phyloP scores from a whole-genome alignment of 2,888 invertebrate genomes.

The Malthinus flaveolus region DNA sequence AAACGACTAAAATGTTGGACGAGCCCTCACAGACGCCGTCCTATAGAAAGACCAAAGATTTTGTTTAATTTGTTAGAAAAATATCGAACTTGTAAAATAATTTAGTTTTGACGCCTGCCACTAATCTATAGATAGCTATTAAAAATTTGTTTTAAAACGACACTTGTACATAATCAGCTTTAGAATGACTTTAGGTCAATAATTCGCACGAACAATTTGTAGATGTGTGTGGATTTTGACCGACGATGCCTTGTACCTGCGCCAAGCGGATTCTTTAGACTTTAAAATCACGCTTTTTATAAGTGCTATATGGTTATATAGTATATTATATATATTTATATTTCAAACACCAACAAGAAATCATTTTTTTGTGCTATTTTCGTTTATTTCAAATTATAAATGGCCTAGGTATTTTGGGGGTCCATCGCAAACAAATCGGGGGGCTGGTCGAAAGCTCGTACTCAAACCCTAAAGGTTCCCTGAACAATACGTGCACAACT shows the following conservation, averaged over 20 bases:
- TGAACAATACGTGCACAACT: too few species aligned
- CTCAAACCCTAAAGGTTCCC: too few species aligned
- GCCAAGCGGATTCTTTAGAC: slow-evolving; percentile 28
- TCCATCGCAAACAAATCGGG: too few species aligned
- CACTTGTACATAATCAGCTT: slow-evolving; percentile 36
- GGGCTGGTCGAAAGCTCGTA: too few species aligned
- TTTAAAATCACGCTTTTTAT: slow-evolving; percentile 31
- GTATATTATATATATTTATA: slow-evolving; percentile 12
- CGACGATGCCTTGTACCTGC: slow-evolving; percentile 37
- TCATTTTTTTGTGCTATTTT: slow-evolving; percentile 22
- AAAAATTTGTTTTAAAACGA: slow-evolving; percentile 28
- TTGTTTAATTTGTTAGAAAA: slow-evolving; percentile 46
- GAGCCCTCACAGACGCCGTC: slow-evolving; percentile 53
- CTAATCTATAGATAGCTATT: slow-evolving; percentile 33
- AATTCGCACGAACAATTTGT: slow-evolving; percentile 33
- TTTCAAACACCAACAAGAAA: slow-evolving; percentile 18
- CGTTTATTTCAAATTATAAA: background rate
- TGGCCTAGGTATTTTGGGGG: too few species aligned
- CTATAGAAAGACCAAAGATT: slow-evolving; percentile 55
- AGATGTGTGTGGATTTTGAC: slow-evolving; percentile 28
- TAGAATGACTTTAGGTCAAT: slow-evolving; percentile 30
- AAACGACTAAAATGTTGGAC: slow-evolving; percentile 59
- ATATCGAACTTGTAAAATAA: slow-evolving; percentile 27
- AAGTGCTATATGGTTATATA: slow-evolving; percentile 21
- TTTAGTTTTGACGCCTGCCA: slow-evolving; percentile 39